Conservation (phyloP, 2,113 vertebrate genomes). For the Mesitornis unicolor region DNA sequence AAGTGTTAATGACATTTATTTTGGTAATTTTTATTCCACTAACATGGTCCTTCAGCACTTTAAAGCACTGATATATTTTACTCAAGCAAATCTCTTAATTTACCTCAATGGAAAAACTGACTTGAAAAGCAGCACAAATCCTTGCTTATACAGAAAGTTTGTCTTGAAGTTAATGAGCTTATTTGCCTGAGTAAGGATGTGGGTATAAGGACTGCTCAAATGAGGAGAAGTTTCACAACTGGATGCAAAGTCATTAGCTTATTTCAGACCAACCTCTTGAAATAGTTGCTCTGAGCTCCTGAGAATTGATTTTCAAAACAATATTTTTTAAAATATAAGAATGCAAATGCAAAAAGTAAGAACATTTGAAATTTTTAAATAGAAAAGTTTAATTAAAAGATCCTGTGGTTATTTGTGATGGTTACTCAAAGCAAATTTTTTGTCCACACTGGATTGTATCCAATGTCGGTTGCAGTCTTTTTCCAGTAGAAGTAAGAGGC, state of each 20-base stretch:
- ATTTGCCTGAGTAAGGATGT: conserved; percentile 19
- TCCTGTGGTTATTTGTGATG: background rate
- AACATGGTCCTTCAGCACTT: conserved; percentile 32
- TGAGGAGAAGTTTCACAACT: conserved; percentile 28
- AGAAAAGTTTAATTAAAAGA: background rate
- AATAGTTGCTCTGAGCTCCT: background rate
- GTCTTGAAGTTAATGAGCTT: conserved; percentile 54
- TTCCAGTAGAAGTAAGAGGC: background rate
- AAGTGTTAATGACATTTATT: conserved; percentile 44
- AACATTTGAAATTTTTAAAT: background rate
- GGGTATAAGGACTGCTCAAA: background rate
- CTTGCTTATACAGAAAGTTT: conserved; percentile 38
- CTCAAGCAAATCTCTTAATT: conserved; percentile 45
- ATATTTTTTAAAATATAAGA: background rate
- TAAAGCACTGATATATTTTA: conserved; percentile 11
- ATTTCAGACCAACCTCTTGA: conserved; percentile 24
- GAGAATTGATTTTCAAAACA: background rate
- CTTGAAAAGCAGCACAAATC: conserved; percentile 63
- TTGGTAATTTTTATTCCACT: conserved; percentile 35
- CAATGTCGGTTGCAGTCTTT: background rate
- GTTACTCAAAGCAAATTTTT: background rate
- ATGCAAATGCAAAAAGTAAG: background rate
- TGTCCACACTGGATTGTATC: background rate
- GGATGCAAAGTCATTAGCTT: background rate
- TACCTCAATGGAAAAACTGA: conserved; percentile 39